These are phyloP conservation scores for Lasioglossum lativentre DNA, from an alignment of 2,888 invertebrate species.

Conservation along the genomic window DNA sequence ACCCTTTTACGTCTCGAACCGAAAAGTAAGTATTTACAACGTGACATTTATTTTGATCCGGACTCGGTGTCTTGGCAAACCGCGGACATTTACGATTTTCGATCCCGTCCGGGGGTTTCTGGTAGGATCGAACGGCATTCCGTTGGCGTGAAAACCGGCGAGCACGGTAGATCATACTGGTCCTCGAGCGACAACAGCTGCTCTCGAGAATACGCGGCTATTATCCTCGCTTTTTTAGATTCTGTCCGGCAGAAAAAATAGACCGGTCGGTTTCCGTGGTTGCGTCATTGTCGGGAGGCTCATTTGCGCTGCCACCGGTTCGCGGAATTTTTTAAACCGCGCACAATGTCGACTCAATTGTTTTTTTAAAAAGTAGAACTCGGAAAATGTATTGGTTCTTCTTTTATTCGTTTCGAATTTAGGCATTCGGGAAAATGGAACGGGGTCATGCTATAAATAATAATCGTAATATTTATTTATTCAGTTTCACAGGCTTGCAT, in stretches of 20 bases:
- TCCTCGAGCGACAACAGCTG: background rate
- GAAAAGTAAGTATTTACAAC: constrained; percentile 19
- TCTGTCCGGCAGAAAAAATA: constrained; percentile 43
- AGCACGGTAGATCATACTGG: background rate
- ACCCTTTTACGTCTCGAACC: constrained; percentile 14
- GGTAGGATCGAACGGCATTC: background rate
- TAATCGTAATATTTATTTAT: no score
- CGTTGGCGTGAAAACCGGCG: background rate
- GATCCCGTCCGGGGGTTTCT: background rate
- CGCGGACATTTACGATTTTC: constrained; percentile 43
- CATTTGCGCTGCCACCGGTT: constrained; percentile 9
- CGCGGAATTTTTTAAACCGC: background rate
- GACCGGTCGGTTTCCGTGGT: constrained; percentile 44
- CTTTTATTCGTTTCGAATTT: background rate
- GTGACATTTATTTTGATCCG: constrained; percentile 35
- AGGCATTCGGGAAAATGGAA: background rate
- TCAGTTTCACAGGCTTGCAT: no score
- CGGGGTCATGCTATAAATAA: background rate
- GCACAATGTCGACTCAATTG: background rate
- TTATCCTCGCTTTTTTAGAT: constrained; percentile 24
- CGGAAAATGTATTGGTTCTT: no score
- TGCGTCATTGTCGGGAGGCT: constrained; percentile 34
- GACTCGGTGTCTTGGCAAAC: constrained; percentile 39
- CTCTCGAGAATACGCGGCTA: background rate
- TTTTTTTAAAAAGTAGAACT: no score